Evolutionary conservation across 2,888 invertebrate species (phyloP), one percentile per base, ranked within the genome.

Genomic region (Ischnura elegans): DNA sequence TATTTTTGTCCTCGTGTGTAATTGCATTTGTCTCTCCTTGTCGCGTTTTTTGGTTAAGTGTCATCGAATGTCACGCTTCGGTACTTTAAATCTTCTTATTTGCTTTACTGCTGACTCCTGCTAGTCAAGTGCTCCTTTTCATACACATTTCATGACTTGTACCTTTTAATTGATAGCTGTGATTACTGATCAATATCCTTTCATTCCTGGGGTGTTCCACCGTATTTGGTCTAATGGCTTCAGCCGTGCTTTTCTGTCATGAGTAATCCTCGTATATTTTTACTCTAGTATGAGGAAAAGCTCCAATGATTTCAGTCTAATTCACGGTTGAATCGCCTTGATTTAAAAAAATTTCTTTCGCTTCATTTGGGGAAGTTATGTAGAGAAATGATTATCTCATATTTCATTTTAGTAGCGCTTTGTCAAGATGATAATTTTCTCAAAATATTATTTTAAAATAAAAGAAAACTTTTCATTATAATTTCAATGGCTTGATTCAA

Each of bases 261-360:
- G 90, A 43, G 90, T 51, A 61, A 61, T 90, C 90, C 90, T 90
- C 90, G 90, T 90, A 90, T 90, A 90, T 55, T 90, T 8, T 90
- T 90, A 42, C n/a, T 61, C 55, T 90, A 90, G 90, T 61, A 90
- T 90, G 90, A 90, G 90, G 90, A 90, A 90, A 55, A 55, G 61
- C 55, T 90, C 90, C 55, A 90, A 87, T 42, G 87, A 87, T 45
- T 55, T 51, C 8, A 87, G n/a, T n/a, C 1, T 25, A 42, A 90
- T 43, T 55, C 90, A 90, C 90, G 90, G 90, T 90, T 90, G 43
- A 90, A 90, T 90, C 42, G 29, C 43, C 43, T 13, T 43, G n/a
- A 36, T 25, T 51, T 87, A 19, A 19, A 36, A 29, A 8, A 36
- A 13, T 36, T 36, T 13, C 76, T n/a, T 29, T 5, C 6, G 4